These are phyloP conservation scores for Drosophila varians DNA, from an alignment of 1,140 invertebrate genomes.

Conservation along the genomic window DNA sequence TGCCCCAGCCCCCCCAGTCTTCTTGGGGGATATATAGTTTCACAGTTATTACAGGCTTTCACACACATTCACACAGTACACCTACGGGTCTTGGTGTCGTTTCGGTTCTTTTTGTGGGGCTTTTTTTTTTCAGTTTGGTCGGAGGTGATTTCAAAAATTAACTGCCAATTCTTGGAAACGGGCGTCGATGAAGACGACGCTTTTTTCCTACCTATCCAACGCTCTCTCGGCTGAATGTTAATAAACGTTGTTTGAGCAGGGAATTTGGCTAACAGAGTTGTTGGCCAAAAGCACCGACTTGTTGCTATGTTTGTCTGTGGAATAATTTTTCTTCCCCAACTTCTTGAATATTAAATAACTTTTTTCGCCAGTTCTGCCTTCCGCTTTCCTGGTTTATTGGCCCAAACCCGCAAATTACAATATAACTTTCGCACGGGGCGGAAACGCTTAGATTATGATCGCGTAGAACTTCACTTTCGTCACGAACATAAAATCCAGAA, in stretches of 20 bases:
- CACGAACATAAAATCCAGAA: constrained; percentile 39
- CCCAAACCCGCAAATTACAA: constrained; percentile 37
- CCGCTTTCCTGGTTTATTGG: constrained; percentile 19
- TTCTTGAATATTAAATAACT: constrained; percentile 68
- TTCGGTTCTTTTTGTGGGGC: constrained; percentile 25
- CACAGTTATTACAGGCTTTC: constrained; percentile 55
- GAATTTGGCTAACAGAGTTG: constrained; percentile 24
- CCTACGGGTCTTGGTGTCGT: constrained; percentile 29
- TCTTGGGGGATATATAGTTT: constrained; percentile 43
- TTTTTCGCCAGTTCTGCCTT: constrained; percentile 42
- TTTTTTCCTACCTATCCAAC: constrained; percentile 30
- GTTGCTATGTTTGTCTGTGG: constrained; percentile 68
- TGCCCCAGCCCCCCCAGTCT: background rate
- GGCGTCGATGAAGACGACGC: constrained; percentile 30
- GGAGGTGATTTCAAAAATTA: constrained; percentile 67
- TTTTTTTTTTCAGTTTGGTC: constrained; percentile 32
- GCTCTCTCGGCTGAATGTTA: constrained; percentile 66
- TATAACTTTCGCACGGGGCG: constrained; percentile 50
- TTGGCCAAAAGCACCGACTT: constrained; percentile 59
- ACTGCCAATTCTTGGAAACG: constrained; percentile 79
- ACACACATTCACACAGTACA: constrained; percentile 30
- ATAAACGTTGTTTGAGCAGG: constrained; percentile 55
- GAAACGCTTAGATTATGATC: constrained; percentile 50
- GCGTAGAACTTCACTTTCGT: constrained; percentile 45
- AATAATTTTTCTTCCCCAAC: constrained; percentile 6